Conservation (phyloP, 2,888 invertebrate species). For the Andrena marginata region DNA sequence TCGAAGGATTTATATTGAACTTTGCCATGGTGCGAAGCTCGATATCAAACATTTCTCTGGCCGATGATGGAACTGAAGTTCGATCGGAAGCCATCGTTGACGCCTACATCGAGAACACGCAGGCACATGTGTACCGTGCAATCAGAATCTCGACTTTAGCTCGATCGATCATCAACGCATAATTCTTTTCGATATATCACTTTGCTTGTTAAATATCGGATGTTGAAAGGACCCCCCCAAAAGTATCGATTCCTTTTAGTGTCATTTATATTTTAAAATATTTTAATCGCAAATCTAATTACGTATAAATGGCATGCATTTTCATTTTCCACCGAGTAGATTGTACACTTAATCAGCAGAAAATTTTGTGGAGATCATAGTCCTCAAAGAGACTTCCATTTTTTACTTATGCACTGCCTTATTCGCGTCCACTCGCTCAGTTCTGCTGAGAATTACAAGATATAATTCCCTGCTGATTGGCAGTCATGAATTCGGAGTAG, state of each 20-base stretch:
- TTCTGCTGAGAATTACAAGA: neutral
- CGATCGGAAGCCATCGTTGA: conserved; percentile 69
- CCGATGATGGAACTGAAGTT: conserved; percentile 28
- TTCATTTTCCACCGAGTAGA: no score
- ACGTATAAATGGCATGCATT: no score
- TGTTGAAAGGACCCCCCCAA: neutral
- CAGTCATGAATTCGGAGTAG: neutral
- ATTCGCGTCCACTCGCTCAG: neutral
- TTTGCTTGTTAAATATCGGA: neutral
- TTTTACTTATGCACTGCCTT: neutral
- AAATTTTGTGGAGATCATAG: neutral
- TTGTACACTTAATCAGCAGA: neutral
- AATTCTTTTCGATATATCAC: neutral
- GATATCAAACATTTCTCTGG: conserved; percentile 4
- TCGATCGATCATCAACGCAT: conserved; percentile 13
- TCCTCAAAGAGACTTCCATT: neutral
- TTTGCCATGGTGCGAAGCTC: neutral
- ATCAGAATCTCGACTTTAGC: conserved; percentile 35
- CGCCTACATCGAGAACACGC: conserved; percentile 65
- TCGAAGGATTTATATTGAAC: neutral
- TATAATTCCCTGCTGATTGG: neutral
- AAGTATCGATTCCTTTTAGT: neutral
- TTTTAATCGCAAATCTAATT: no score
- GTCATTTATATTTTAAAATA: neutral
- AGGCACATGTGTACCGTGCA: conserved; percentile 38